A percentile compares a stretch with the other conserved stretches of the same genome.
Conservation (phyloP, 64 coral and sea anemone genomes). For the Dendrophyllia cribrosa region DNA sequence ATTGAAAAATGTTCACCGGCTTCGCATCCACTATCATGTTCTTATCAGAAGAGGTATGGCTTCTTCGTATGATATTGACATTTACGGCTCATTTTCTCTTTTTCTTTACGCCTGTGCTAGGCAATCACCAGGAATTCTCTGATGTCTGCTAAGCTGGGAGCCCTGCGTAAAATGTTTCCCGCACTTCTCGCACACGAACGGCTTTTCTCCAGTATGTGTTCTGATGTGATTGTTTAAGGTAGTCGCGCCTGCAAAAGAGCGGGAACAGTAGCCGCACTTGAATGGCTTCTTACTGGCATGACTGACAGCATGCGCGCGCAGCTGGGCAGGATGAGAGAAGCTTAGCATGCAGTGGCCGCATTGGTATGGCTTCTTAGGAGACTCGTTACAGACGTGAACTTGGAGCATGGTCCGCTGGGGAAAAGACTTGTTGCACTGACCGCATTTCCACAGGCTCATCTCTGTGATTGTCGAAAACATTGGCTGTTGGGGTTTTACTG, state of each 20-base stretch:
- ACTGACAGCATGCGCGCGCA: constrained; percentile 53
- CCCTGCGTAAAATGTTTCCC: constrained; percentile 61
- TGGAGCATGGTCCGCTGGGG: constrained; percentile 53
- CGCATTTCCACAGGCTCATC: constrained; percentile 55
- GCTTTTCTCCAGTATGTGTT: constrained; percentile 65
- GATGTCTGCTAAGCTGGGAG: constrained; percentile 61
- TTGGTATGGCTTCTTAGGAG: constrained; percentile 53
- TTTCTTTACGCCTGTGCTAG: not conserved
- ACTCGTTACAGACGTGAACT: constrained; percentile 46
- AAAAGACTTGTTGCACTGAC: constrained; percentile 63
- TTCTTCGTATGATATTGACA: not conserved
- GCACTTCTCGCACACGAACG: constrained; percentile 68
- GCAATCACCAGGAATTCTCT: constrained; percentile 57
- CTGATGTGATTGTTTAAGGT: constrained; percentile 76
- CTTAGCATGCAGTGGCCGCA: constrained; percentile 54
- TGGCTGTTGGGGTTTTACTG: not conserved
- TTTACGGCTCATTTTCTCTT: not conserved
- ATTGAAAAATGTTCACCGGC: not conserved
- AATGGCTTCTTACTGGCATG: constrained; percentile 66
- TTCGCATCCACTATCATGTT: not conserved
- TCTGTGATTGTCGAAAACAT: constrained; percentile 17
- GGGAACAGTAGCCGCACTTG: constrained; percentile 73
- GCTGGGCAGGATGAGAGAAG: constrained; percentile 36
- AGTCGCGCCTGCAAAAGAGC: constrained; percentile 60
- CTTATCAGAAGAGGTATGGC: too few relatives aligned